Base-by-base conservation (phyloP, 2,113 vertebrate species). In the Ramphastos sulfuratus region DNA sequence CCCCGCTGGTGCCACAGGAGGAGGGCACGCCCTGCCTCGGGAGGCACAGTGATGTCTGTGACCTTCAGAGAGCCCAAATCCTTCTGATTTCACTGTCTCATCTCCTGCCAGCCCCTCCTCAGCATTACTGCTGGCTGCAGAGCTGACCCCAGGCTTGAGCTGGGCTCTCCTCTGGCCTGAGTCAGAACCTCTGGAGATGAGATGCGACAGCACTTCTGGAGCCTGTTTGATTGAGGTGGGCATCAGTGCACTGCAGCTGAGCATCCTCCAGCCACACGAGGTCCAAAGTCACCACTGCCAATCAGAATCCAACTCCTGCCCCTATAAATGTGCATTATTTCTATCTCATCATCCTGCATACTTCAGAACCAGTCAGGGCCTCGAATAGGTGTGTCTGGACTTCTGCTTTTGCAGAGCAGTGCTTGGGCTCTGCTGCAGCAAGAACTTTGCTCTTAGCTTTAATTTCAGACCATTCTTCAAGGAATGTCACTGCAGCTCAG, bases 71-170 rank as follows among this genome's bases (percentile, higher is more conserved):
- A 96, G 65, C 95, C 86, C 95, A 94, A 97, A 94, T 95, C 86
- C 93, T 91, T 87, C 95, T 94, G 92, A 93, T 92, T 97, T 97
- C 95, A 96, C 93, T 95, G 75, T 89, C 85, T 96, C 94, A 96
- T 95, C 92, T 94, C 85, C 93, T 94, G 70, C 46, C 82, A 94
- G 60, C 69, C 78, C 66, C 82, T 96, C 83, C 95, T 97, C 87
- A 97, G 90, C 61, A 87, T 97, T 92, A 97, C 84, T 7, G 14
- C 85, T 33, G 87, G 91, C 93, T 98, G 96, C 84, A 97, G 95
- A 70, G 96, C 91, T 84, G 97, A 98, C 97, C 96, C 96, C 7
- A 14, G 77, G 42, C 72, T 97, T 79, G 96, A 97, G 89, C 86
- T 96, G 70, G 82, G 88, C 86, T 97, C 95, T 97, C 95, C 46